A percentile compares a stretch with the other conserved stretches of the same genome.
phyloP scores from a whole-genome alignment of 2,113 vertebrate species.

The Bubo scandiacus region DNA sequence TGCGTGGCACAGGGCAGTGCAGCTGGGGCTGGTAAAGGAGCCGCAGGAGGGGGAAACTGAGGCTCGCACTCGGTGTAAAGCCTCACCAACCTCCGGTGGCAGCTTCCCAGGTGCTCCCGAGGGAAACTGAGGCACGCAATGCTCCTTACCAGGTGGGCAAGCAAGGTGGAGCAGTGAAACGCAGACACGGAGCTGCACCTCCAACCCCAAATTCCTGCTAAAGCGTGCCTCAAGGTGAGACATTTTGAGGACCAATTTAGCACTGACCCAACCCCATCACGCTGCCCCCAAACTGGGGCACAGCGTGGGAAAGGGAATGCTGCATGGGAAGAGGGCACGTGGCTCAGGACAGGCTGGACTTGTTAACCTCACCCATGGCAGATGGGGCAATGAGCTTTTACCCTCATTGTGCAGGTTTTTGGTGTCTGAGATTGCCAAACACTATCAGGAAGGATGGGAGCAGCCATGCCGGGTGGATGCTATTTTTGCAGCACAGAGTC shows the following conservation, averaged over 20 bases:
- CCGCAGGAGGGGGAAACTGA: background rate
- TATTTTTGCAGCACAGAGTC: background rate
- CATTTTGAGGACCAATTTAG: background rate
- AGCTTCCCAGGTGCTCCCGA: background rate
- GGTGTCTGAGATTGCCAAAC: background rate
- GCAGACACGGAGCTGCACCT: background rate
- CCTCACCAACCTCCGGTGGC: rapidly evolving
- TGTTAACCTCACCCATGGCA: background rate
- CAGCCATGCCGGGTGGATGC: background rate
- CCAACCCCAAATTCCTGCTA: background rate
- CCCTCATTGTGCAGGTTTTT: background rate
- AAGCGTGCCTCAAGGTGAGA: background rate
- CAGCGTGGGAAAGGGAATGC: rapidly evolving
- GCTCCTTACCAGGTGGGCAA: background rate
- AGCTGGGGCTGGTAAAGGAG: background rate
- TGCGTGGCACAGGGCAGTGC: background rate
- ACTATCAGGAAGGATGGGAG: background rate
- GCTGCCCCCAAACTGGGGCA: rapidly evolving
- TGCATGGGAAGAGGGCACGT: no score
- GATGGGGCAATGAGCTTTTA: background rate
- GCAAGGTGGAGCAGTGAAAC: background rate
- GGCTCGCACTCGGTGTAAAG: background rate
- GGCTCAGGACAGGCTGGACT: background rate
- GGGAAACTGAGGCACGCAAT: background rate
- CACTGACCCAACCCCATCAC: background rate